Conservation (phyloP, 2,113 vertebrate species). For the Ciconia boyciana region DNA sequence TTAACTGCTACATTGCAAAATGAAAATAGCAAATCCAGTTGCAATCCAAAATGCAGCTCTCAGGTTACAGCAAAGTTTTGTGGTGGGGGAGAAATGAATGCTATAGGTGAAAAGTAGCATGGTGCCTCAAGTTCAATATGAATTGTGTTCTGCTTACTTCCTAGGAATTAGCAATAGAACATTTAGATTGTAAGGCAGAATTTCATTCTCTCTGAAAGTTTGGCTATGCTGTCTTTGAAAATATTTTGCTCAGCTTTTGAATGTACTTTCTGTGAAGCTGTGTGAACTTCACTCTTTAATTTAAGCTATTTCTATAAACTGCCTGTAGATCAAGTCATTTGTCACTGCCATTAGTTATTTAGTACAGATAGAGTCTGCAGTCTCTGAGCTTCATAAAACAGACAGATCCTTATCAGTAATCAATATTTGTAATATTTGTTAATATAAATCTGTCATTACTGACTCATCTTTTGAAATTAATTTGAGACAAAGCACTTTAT, state of each 20-base stretch:
- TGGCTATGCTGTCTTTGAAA: neutral
- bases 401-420: constrained; percentile 19
- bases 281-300: neutral
- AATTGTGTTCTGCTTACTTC: neutral
- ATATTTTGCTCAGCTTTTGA: neutral
- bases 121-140: neutral
- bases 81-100: neutral
- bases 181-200: neutral
- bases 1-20: neutral
- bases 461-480: neutral
- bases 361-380: neutral
- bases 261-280: neutral
- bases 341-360: constrained; percentile 19
- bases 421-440: constrained; percentile 47
- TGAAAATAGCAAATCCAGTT: neutral
- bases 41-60: neutral
- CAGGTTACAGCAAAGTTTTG: neutral
- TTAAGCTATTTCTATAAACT: neutral
- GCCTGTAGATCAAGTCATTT: neutral
- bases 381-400: neutral
- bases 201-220: neutral
- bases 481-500: neutral
- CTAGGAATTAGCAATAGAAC: neutral
- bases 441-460: constrained; percentile 21
- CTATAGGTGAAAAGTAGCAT: neutral